Evolutionary conservation across 1,140 invertebrate species (phyloP).

Genomic region (Drosophila sp.): DNA sequence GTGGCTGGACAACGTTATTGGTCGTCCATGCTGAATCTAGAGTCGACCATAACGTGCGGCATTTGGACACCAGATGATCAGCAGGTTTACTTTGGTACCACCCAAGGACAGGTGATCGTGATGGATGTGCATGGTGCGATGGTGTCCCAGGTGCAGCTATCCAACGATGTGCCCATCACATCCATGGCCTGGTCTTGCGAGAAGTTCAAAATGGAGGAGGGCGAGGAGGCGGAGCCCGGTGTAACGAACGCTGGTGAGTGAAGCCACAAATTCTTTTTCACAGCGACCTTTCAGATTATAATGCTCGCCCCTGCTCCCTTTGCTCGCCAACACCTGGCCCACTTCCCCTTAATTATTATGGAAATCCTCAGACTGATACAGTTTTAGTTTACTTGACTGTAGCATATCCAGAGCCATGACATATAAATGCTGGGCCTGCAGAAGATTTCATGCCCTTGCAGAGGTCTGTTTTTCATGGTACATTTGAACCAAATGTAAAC

Average conservation of each 20-base stretch:
- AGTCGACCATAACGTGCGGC: conserved; percentile 96
- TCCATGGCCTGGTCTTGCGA: conserved; percentile 98
- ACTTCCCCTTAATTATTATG: too few species aligned
- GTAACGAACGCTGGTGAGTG: conserved; percentile 85
- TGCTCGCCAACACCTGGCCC: too few species aligned
- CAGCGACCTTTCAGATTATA: too few species aligned
- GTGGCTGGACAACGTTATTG: conserved; percentile 98
- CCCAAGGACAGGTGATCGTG: conserved; percentile 95
- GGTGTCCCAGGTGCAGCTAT: conserved; percentile 95
- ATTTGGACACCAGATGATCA: conserved; percentile 99
- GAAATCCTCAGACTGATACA: too few species aligned
- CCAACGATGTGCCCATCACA: conserved; percentile 92
- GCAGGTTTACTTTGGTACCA: conserved; percentile 98
- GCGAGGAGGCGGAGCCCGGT: conserved; percentile 89
- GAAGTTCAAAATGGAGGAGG: conserved; percentile 99
- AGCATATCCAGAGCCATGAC: too few species aligned
- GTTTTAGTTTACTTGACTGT: too few species aligned
- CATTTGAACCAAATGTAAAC: too few species aligned
- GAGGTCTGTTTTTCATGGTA: too few species aligned
- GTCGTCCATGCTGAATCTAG: conserved; percentile 98
- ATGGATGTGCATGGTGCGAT: conserved; percentile 98
- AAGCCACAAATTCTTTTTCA: too few species aligned
- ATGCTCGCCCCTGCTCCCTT: too few species aligned
- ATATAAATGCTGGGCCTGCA: too few species aligned
- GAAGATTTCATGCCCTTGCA: too few species aligned